A percentile compares a stretch with the other conserved stretches of the same genome.
Conservation (phyloP, 2,888 invertebrate species). For the Dyspetes luteomarginatus region DNA sequence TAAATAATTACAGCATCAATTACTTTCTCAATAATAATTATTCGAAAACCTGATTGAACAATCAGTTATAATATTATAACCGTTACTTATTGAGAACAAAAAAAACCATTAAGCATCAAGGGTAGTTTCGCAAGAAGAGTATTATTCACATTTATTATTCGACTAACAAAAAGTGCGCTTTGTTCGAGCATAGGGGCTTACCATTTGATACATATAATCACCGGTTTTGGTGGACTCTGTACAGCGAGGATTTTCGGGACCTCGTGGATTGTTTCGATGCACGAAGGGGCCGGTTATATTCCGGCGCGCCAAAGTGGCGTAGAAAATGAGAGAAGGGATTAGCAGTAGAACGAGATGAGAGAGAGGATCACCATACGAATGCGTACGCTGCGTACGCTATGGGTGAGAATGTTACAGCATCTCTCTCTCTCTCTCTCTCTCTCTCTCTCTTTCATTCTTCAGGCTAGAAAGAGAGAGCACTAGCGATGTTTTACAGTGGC, state of each 20-base stretch:
- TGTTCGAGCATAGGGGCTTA: background rate
- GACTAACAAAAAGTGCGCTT: background rate
- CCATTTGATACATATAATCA: background rate
- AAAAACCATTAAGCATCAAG: background rate
- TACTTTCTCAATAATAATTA: no score
- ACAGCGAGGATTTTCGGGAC: constrained; percentile 23
- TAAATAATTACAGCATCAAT: no score
- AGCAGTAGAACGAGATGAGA: background rate
- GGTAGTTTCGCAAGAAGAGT: no score
- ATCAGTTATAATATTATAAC: background rate
- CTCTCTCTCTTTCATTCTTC: background rate
- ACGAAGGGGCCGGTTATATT: constrained; percentile 28
- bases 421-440: background rate
- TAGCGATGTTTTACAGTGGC: constrained; percentile 6
- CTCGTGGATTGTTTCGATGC: constrained; percentile 13
- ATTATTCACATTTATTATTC: background rate
- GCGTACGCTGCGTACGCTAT: background rate
- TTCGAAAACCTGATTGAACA: no score
- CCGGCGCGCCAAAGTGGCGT: constrained; percentile 12
- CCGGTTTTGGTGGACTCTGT: constrained; percentile 34
- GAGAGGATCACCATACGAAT: constrained; percentile 4
- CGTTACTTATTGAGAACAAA: background rate
- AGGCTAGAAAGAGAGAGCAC: constrained; percentile 15
- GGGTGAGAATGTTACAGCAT: background rate
- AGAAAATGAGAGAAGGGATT: constrained; percentile 34